Conservation (phyloP, 2,888 invertebrate species). For the Sinhomidia bicolor region DNA sequence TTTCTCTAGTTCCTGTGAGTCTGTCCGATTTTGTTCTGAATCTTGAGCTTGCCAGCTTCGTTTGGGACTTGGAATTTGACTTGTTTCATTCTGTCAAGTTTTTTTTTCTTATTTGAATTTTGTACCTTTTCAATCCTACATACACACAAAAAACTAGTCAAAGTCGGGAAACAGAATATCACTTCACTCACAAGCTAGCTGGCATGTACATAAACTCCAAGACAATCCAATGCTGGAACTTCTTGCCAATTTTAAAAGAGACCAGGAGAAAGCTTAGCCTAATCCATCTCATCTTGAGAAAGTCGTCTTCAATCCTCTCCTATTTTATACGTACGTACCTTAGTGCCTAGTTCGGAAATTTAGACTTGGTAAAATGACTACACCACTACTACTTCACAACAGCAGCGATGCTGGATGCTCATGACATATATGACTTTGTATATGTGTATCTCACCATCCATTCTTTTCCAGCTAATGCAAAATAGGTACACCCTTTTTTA, state of each 20-base stretch:
- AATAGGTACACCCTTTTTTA: too few relatives aligned
- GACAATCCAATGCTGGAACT: neutral
- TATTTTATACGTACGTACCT: too few relatives aligned
- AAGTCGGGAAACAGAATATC: too few relatives aligned
- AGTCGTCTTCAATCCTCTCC: constrained; percentile 28
- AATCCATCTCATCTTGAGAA: constrained; percentile 5
- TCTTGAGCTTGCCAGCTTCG: constrained; percentile 33
- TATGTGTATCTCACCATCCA: too few relatives aligned
- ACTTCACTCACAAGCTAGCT: too few relatives aligned
- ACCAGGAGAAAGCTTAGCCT: constrained; percentile 6
- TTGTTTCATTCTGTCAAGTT: constrained; percentile 29
- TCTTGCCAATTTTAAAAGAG: constrained; percentile 3
- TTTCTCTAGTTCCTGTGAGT: neutral
- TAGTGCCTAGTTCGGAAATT: neutral
- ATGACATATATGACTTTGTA: too few relatives aligned
- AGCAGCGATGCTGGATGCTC: too few relatives aligned
- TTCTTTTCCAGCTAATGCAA: constrained; percentile 30
- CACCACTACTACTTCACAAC: too few relatives aligned
- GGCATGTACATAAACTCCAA: too few relatives aligned
- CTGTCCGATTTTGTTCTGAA: neutral
- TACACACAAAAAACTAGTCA: too few relatives aligned
- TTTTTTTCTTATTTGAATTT: constrained; percentile 27
- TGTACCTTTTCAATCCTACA: neutral
- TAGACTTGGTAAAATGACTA: neutral
- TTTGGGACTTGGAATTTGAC: constrained; percentile 56